Percentiles rank a stretch among this genome's conserved stretches.
phyloP scores from a whole-genome alignment of 1,140 invertebrate genomes.

The Micrasema minimum region DNA sequence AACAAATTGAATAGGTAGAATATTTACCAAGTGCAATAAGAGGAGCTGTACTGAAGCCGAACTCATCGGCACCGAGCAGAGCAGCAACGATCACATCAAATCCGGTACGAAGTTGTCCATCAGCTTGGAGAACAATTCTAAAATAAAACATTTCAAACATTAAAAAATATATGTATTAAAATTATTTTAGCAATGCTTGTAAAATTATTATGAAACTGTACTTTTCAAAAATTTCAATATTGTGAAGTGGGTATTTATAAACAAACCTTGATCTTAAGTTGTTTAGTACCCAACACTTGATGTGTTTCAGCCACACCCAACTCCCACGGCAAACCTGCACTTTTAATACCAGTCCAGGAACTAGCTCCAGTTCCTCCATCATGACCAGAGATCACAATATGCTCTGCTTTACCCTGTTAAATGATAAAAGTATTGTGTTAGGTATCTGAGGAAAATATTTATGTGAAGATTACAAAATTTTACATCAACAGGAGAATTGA shows the following conservation, averaged over 20 bases:
- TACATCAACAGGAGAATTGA: too few species aligned
- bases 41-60: slow-evolving; percentile 98
- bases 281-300: slow-evolving; percentile 95
- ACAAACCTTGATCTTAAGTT: slow-evolving; percentile 85
- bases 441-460: too few species aligned
- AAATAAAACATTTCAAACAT: too few species aligned
- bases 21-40: slow-evolving; percentile 87
- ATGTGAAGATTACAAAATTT: too few species aligned
- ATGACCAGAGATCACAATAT: slow-evolving; percentile 98
- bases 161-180: slow-evolving; percentile 3
- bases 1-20: too few species aligned
- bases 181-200: background rate
- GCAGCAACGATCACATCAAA: slow-evolving; percentile 98
- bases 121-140: slow-evolving; percentile 93
- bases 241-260: slow-evolving; percentile 13
- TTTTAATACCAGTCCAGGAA: slow-evolving; percentile 97
- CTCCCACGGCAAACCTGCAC: slow-evolving; percentile 97
- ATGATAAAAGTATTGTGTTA: too few species aligned
- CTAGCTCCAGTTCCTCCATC: slow-evolving; percentile 98
- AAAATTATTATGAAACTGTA: background rate
- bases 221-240: slow-evolving; percentile 22
- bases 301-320: slow-evolving; percentile 97
- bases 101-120: slow-evolving; percentile 93
- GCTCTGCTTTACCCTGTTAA: slow-evolving; percentile 96
- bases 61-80: slow-evolving; percentile 96